Conservation (phyloP, 2,888 invertebrate species). For the Diogma glabrata region DNA sequence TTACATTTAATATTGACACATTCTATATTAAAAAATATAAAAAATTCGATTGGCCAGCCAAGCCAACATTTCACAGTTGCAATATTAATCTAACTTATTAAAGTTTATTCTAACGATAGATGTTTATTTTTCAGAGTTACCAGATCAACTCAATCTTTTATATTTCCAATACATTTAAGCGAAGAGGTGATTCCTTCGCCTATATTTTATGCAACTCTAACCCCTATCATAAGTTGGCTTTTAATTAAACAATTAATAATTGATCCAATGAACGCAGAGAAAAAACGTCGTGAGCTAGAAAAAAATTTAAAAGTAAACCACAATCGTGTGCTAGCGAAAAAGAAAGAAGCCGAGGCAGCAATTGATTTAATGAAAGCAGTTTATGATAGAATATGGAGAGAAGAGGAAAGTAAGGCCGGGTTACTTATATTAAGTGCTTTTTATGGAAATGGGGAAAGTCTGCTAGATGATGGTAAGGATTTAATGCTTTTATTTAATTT, state of each 20-base stretch:
- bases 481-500: too few species aligned
- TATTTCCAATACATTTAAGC: conserved; percentile 81
- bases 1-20: too few species aligned
- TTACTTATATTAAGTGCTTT: conserved; percentile 74
- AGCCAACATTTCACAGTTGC: too few species aligned
- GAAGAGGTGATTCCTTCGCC: conserved; percentile 84
- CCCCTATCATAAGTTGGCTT: conserved; percentile 73
- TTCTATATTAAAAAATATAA: too few species aligned
- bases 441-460: conserved; percentile 56
- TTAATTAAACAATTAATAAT: conserved; percentile 74
- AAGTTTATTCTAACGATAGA: too few species aligned
- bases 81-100: too few species aligned
- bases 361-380: conserved; percentile 86
- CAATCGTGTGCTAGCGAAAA: conserved; percentile 56
- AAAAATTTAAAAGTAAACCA: conserved; percentile 71
- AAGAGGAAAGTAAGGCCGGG: conserved; percentile 74
- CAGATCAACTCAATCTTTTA: conserved; percentile 77
- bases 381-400: conserved; percentile 66
- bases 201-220: conserved; percentile 82
- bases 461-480: too few species aligned
- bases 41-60: too few species aligned
- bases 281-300: conserved; percentile 67
- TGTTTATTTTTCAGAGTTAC: conserved; percentile 50
- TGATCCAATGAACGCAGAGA: conserved; percentile 69
- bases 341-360: conserved; percentile 74